A percentile compares a stretch with the other conserved stretches of the same genome.
phyloP scores from a whole-genome alignment of 2,888 invertebrate species.

The Archaeoteleia sp. region DNA sequence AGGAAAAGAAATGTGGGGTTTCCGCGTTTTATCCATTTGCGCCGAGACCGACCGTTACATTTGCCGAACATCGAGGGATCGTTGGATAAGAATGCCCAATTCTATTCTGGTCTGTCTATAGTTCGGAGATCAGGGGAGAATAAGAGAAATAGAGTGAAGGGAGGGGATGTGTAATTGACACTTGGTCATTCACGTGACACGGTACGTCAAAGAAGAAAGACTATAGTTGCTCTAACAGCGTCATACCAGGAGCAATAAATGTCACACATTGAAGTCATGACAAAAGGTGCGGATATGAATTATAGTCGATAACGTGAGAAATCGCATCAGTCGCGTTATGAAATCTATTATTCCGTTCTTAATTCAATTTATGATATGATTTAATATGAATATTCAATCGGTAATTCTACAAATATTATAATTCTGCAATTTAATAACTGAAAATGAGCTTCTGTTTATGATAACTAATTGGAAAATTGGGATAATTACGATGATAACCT shows the following conservation, averaged over 20 bases:
- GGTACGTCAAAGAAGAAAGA: background rate
- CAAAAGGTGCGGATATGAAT: conserved; percentile 17
- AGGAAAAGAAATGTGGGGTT: conserved; percentile 9
- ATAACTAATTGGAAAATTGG: too few relatives aligned
- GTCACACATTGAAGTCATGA: conserved; percentile 26
- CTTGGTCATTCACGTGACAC: conserved; percentile 33
- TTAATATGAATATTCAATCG: too few relatives aligned
- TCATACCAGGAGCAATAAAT: conserved; percentile 18
- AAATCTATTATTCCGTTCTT: too few relatives aligned
- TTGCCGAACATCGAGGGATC: background rate
- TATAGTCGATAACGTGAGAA: too few relatives aligned
- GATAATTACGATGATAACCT: too few relatives aligned
- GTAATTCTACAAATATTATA: too few relatives aligned
- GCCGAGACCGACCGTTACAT: background rate
- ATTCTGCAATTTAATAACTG: too few relatives aligned
- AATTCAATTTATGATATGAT: too few relatives aligned
- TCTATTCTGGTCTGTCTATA: background rate
- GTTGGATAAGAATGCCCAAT: background rate
- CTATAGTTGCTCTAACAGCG: background rate
- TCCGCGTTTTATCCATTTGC: conserved; percentile 5
- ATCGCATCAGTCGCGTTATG: too few relatives aligned
- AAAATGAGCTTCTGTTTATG: too few relatives aligned
- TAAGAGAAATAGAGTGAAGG: too few relatives aligned
- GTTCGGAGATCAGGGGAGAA: background rate
- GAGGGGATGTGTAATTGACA: conserved; percentile 27